These are phyloP conservation scores for Orgyia antiqua DNA, from an alignment of 2,888 invertebrate species.

Conservation along the genomic window DNA sequence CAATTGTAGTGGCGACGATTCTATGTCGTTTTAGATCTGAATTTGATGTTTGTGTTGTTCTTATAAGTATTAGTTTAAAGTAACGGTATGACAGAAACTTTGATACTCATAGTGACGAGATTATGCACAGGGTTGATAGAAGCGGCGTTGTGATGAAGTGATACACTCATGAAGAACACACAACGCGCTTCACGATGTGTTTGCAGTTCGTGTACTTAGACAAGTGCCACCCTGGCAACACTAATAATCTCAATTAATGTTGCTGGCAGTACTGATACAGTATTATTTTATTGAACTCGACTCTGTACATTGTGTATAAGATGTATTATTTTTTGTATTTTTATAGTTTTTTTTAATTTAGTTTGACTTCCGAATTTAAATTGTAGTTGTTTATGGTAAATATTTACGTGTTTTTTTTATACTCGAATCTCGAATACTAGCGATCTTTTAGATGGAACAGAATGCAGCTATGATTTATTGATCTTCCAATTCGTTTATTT, in stretches of 20 bases:
- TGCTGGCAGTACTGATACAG: conserved; percentile 70
- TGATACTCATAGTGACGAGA: conserved; percentile 7
- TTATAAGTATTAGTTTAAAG: conserved; percentile 9
- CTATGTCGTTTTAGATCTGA: conserved; percentile 11
- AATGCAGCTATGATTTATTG: conserved; percentile 39
- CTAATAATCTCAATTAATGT: conserved; percentile 49
- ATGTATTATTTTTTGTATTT: conserved; percentile 52
- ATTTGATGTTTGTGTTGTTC: conserved; percentile 7
- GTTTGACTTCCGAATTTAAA: conserved; percentile 47
- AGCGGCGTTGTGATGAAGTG: conserved; percentile 8
- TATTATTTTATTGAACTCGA: conserved; percentile 72
- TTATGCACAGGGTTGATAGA: conserved; percentile 15
- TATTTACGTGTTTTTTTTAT: too few relatives aligned
- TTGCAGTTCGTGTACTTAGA: conserved; percentile 8
- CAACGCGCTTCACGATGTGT: conserved; percentile 7
- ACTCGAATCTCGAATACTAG: too few relatives aligned
- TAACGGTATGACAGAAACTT: conserved; percentile 13
- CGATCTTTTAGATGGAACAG: conserved; percentile 18
- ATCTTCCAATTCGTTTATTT: conserved; percentile 72
- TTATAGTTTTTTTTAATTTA: conserved; percentile 47
- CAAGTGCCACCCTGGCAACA: conserved; percentile 9
- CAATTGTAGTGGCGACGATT: conserved; percentile 11
- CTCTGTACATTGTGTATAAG: conserved; percentile 69
- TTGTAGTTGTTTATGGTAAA: conserved; percentile 14
- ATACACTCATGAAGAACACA: conserved; percentile 2